Conservation (phyloP, 2,113 vertebrate species). For the Rhea americana region DNA sequence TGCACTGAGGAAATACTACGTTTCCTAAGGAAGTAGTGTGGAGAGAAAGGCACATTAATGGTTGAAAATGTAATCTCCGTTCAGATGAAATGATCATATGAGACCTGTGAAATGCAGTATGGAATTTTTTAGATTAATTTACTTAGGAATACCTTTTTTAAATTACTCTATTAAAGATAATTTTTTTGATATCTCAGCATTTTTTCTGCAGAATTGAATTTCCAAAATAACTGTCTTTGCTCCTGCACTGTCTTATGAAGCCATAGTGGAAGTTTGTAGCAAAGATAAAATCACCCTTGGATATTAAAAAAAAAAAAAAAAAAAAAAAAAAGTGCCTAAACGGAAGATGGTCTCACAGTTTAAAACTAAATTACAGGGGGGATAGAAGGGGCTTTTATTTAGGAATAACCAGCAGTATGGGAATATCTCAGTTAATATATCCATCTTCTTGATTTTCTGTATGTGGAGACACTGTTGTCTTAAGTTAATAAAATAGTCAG, state of each 20-base stretch:
- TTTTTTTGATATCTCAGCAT: background rate
- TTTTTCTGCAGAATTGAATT: background rate
- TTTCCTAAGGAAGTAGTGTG: background rate
- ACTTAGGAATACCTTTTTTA: background rate
- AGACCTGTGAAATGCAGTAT: background rate
- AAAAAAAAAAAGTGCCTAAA: background rate
- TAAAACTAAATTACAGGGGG: background rate
- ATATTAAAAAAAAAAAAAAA: background rate
- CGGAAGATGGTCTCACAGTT: background rate
- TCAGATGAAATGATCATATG: background rate
- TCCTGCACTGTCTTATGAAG: background rate
- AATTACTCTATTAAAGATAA: background rate
- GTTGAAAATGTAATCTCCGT: background rate
- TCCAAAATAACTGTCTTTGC: background rate
- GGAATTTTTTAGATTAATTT: background rate
- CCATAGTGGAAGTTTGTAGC: background rate
- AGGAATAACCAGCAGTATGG: background rate
- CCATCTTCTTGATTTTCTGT: background rate
- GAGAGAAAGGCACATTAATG: background rate
- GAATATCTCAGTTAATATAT: constrained; percentile 8
- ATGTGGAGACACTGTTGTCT: background rate
- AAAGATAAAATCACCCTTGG: background rate
- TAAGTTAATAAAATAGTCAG: background rate
- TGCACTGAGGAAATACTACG: background rate
- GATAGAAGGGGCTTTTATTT: background rate